Evolutionary conservation across 1,140 invertebrate species (phyloP).

Genomic region (Drosophila pandora): DNA sequence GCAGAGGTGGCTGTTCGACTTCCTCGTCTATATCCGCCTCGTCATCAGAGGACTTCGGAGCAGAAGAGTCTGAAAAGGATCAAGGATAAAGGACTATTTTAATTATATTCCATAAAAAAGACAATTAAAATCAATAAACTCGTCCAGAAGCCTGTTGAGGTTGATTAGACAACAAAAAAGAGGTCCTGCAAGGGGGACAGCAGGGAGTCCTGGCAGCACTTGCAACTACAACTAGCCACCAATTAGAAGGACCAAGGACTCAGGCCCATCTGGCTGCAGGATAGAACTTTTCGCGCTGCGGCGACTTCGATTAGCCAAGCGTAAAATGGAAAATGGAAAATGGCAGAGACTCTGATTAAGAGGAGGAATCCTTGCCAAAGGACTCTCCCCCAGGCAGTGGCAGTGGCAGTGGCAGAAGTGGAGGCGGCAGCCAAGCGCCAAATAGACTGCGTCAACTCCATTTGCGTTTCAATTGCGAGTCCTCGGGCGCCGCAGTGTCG

Average conservation of each 20-base stretch:
- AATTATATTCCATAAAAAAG: too few species aligned
- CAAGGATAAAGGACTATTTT: neutral
- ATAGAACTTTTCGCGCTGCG: slow-evolving; percentile 36
- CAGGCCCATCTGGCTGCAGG: neutral
- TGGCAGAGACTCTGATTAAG: slow-evolving; percentile 52
- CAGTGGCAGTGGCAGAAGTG: neutral
- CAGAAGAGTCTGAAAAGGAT: slow-evolving; percentile 67
- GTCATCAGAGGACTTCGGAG: slow-evolving; percentile 82
- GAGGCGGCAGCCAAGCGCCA: slow-evolving; percentile 61
- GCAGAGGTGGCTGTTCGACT: slow-evolving; percentile 47
- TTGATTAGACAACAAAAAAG: slow-evolving; percentile 2
- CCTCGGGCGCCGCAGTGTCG: slow-evolving; percentile 37
- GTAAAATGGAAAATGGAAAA: slow-evolving; percentile 74
- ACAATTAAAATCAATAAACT: too few species aligned
- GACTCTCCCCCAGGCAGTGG: neutral
- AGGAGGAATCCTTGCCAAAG: slow-evolving; percentile 3
- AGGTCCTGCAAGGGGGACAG: neutral
- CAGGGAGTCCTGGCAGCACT: neutral
- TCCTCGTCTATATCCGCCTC: slow-evolving; percentile 78
- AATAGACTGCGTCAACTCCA: slow-evolving; percentile 71
- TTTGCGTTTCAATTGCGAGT: slow-evolving; percentile 42
- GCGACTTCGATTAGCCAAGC: slow-evolving; percentile 55
- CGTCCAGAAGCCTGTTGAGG: neutral
- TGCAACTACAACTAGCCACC: slow-evolving; percentile 9
- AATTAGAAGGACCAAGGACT: slow-evolving; percentile 33